These are phyloP conservation scores for Gavialis gangeticus DNA, from an alignment of 2,113 vertebrate species.

Conservation along the genomic window DNA sequence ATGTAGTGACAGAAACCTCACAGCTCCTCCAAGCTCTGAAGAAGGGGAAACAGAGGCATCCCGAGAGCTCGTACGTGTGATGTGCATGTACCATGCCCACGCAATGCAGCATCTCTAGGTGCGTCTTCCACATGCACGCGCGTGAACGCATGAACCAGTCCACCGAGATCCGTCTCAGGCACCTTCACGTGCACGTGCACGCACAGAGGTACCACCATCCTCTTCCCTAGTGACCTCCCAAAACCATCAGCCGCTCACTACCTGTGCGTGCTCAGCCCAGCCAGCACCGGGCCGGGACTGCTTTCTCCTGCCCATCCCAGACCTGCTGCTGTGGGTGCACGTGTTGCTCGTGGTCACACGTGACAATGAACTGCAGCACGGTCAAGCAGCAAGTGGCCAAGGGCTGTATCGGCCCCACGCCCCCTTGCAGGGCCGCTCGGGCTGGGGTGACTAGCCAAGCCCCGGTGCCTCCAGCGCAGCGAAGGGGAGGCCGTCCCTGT, in stretches of 20 bases:
- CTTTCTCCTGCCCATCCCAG: not conserved
- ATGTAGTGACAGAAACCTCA: not conserved
- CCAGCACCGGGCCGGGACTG: not conserved
- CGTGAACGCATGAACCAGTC: not conserved
- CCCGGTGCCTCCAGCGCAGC: accelerated
- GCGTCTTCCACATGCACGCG: not conserved
- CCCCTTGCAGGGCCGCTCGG: not conserved
- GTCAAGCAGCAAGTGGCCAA: not conserved
- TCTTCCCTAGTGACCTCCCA: not conserved
- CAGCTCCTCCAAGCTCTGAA: not conserved
- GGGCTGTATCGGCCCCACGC: not conserved
- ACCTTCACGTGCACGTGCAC: not conserved
- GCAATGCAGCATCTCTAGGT: not conserved
- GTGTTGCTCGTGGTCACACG: accelerated
- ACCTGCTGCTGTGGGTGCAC: not conserved
- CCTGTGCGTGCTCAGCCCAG: not conserved
- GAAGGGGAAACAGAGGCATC: not conserved
- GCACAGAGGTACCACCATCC: slow-evolving; percentile 19
- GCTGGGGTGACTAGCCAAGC: slow-evolving; percentile 56
- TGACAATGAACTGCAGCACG: accelerated
- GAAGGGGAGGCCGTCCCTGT: too few relatives aligned
- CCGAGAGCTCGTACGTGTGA: not conserved
- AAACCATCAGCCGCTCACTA: not conserved
- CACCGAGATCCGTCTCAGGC: not conserved
- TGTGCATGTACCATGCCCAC: not conserved